phyloP scores from a whole-genome alignment of 2,888 invertebrate species.

The Eumacrocentrus americanus region DNA sequence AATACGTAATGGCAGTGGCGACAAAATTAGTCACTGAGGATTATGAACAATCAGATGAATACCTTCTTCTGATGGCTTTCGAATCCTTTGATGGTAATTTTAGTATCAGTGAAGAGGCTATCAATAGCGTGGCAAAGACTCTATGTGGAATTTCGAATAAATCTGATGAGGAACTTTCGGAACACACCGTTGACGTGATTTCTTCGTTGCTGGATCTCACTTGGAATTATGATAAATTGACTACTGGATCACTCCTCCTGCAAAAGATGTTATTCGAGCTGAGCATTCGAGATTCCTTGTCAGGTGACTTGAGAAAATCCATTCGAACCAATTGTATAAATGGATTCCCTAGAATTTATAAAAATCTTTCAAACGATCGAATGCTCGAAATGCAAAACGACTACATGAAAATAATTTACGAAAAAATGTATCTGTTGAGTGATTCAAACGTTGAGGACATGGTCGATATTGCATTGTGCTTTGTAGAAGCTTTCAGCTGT shows the following conservation, averaged over 20 bases:
- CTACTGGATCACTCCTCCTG: slow-evolving; percentile 41
- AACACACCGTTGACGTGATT: slow-evolving; percentile 40
- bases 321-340: slow-evolving; percentile 44
- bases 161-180: slow-evolving; percentile 30
- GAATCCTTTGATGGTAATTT: slow-evolving; percentile 58
- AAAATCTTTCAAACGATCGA: slow-evolving; percentile 39
- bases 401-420: slow-evolving; percentile 53
- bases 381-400: slow-evolving; percentile 50
- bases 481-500: slow-evolving; percentile 43
- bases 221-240: slow-evolving; percentile 42
- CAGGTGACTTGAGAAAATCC: slow-evolving; percentile 32
- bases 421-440: slow-evolving; percentile 44
- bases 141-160: slow-evolving; percentile 54
- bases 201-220: slow-evolving; percentile 42
- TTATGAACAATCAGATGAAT: slow-evolving; percentile 30
- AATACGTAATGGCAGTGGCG: slow-evolving; percentile 59
- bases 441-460: slow-evolving; percentile 35
- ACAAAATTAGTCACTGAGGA: slow-evolving; percentile 40
- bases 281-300: slow-evolving; percentile 37
- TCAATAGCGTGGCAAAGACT: slow-evolving; percentile 58
- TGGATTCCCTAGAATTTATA: slow-evolving; percentile 43
- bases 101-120: slow-evolving; percentile 58
- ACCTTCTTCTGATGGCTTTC: slow-evolving; percentile 48
- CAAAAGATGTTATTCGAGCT: slow-evolving; percentile 49
- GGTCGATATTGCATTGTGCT: slow-evolving; percentile 44